Conservation (phyloP, 2,888 invertebrate genomes). For the Drosophila rubida region DNA sequence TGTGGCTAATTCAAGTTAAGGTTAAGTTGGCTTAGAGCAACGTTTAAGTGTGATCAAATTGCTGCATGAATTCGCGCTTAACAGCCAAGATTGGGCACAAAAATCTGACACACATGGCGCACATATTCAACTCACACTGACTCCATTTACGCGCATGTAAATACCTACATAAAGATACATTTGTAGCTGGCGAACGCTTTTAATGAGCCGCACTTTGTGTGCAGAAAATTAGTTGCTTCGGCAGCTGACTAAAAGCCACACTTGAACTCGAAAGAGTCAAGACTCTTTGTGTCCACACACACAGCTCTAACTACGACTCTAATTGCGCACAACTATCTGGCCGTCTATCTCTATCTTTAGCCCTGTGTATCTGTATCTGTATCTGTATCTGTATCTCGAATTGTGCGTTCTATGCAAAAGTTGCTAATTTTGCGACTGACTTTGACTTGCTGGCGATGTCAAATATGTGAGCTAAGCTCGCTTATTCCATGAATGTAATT, state of each 20-base stretch:
- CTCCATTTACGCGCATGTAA: background rate
- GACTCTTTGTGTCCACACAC: constrained; percentile 18
- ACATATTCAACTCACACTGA: background rate
- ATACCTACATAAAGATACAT: constrained; percentile 33
- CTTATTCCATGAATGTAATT: background rate
- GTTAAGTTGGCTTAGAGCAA: too few species aligned
- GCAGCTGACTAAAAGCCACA: constrained; percentile 36
- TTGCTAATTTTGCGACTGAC: constrained; percentile 28
- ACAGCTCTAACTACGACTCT: constrained; percentile 3
- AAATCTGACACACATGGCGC: background rate
- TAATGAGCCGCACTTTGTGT: constrained; percentile 38
- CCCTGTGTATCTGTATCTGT: background rate
- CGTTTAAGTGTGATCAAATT: too few species aligned
- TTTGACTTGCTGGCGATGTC: constrained; percentile 11
- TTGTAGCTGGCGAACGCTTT: constrained; percentile 34
- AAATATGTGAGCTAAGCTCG: constrained; percentile 1
- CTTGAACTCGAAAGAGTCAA: constrained; percentile 53
- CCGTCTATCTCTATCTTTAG: background rate
- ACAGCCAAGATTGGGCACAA: too few species aligned
- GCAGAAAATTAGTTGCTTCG: constrained; percentile 37
- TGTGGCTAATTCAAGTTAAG: too few species aligned
- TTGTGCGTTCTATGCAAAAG: constrained; percentile 26
- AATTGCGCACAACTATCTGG: constrained; percentile 4
- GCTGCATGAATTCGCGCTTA: too few species aligned
- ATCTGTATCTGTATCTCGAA: background rate